Conservation (phyloP, 2,113 vertebrate genomes). For the Elanus axillaris region DNA sequence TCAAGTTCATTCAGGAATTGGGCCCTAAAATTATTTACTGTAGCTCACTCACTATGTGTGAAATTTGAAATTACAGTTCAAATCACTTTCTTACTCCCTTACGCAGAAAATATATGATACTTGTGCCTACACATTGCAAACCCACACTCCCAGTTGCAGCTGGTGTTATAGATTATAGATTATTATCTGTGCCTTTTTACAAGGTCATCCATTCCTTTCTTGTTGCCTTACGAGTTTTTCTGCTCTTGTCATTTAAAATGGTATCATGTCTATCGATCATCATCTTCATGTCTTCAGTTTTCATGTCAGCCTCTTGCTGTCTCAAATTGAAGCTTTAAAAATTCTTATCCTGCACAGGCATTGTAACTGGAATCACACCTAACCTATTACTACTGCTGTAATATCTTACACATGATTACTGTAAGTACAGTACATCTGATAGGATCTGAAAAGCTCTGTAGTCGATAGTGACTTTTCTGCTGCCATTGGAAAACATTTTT, state of each 20-base stretch:
- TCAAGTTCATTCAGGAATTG: background rate
- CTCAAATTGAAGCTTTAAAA: conserved; percentile 54
- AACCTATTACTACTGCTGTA: background rate
- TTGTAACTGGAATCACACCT: conserved; percentile 52
- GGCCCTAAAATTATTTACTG: background rate
- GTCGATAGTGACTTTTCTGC: background rate
- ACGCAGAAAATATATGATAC: conserved; percentile 8
- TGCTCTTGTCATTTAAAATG: conserved; percentile 46
- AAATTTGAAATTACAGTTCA: conserved; percentile 40
- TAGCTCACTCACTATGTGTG: background rate
- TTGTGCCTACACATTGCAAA: background rate
- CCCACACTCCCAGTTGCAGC: background rate
- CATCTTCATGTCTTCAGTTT: conserved; percentile 54
- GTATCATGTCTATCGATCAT: conserved; percentile 38
- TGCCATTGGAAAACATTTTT: background rate
- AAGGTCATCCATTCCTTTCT: conserved; percentile 49
- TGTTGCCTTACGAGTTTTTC: background rate
- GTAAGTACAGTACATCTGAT: background rate
- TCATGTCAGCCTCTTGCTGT: conserved; percentile 26
- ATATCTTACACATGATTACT: conserved; percentile 38
- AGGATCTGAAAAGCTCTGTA: conserved; percentile 2
- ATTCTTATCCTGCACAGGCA: conserved; percentile 31
- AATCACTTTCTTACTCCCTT: background rate
- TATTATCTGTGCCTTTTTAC: conserved; percentile 44
- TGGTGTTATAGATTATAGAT: conserved; percentile 42